Base-by-base conservation (phyloP, 1,140 invertebrate genomes). In the Drosophila funebris region DNA sequence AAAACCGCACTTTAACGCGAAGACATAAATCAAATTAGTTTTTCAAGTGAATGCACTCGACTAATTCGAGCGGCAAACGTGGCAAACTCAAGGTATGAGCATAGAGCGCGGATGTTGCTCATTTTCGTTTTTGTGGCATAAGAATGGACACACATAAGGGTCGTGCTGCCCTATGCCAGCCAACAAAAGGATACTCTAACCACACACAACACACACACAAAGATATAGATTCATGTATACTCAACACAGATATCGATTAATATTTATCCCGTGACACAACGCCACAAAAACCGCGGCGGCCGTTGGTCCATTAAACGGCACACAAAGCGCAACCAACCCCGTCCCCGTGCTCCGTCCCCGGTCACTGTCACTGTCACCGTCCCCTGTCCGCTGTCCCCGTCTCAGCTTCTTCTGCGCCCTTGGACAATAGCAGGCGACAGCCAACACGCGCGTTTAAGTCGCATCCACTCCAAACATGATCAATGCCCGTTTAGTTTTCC, bases 11-110 rank as follows among this genome's bases (percentile, higher is more conserved):
- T 76, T 73, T 73, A 87, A 81, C 76, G 70, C 68, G 70, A 76
- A 72, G 63, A 76, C 82, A 90, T 90, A 90, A 90, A 90, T 90
- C 87, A 90, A 90, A 90, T 90, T 76, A 83, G 73, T 87, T 87
- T 81, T 90, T 90, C 82, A 54, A 62, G 67, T 70, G 78, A 87
- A 74, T 90, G 87, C 87, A 90, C 81, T 82, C 85, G 80, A 90
- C 85, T 84, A 85, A 89, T 89, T 90, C 78, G 43, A 77, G 77
- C 64, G 67, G 67, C 60, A 56, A 77, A 39, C 64, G 73, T 36
- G 64, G 73, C 81, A 84, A 79, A 58, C 57, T 72, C 81, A 84
- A 79, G 62, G 61, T 72, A 44, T 16, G 8, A 46, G 44, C 13
- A 14, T 24, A 24, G 58, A 46, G 43, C 58, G 27, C 24, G 70